A percentile compares a stretch with the other conserved stretches of the same genome.
Conservation (phyloP, 2,113 vertebrate species). For the Tursiops truncatus region DNA sequence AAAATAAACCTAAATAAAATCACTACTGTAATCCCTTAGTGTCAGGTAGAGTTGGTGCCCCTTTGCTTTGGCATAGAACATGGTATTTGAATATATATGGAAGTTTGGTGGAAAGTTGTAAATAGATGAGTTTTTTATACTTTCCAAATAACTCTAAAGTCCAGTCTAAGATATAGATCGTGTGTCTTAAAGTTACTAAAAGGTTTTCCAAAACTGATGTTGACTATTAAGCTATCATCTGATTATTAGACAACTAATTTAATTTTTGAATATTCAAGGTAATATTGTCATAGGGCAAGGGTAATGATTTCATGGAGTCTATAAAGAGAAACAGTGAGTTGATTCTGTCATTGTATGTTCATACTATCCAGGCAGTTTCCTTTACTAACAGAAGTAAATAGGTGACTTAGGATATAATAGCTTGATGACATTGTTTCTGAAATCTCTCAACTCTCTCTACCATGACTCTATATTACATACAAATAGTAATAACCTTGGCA, state of each 20-base stretch:
- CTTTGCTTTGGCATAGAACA: background rate
- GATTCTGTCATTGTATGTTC: background rate
- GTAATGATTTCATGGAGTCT: background rate
- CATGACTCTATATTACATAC: background rate
- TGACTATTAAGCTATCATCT: background rate
- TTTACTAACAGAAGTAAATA: background rate
- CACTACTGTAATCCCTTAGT: background rate
- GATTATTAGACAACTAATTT: background rate
- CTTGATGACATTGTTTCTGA: background rate
- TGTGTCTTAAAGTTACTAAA: background rate
- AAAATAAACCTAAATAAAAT: background rate
- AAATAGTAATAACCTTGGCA: background rate
- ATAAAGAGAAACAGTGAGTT: background rate
- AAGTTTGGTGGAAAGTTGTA: background rate
- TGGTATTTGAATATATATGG: background rate
- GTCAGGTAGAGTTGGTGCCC: background rate
- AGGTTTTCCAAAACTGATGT: background rate
- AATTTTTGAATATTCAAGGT: background rate
- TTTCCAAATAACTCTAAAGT: slow-evolving; percentile 3
- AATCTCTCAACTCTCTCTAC: background rate
- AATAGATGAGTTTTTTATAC: background rate
- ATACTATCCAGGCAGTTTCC: background rate
- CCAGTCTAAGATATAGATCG: background rate
- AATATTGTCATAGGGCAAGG: background rate
- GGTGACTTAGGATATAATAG: background rate